phyloP scores from a whole-genome alignment of 2,113 vertebrate species.

The Tachysurus fulvidraco region DNA sequence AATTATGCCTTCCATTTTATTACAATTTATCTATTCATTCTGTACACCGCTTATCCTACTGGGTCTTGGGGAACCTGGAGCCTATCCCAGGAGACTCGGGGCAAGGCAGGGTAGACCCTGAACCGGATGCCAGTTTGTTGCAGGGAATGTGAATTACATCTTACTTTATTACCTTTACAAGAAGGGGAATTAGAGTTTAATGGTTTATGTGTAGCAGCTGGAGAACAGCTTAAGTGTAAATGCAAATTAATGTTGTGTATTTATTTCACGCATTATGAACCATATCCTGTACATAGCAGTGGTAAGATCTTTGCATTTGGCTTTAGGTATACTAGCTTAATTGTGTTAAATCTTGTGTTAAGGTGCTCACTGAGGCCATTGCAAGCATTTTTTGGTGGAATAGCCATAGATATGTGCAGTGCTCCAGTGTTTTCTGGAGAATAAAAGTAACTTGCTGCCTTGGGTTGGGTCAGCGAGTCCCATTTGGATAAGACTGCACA shows the following conservation, averaged over 20 bases:
- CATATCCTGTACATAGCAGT: not conserved
- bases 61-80: too few relatives aligned
- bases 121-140: too few relatives aligned
- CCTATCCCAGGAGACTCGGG: too few relatives aligned
- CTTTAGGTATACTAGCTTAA: not conserved
- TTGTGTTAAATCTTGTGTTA: not conserved
- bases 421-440: constrained; percentile 28
- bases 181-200: not conserved
- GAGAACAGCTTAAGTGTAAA: not conserved
- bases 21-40: not conserved
- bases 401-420: not conserved
- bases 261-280: not conserved
- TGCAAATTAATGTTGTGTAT: not conserved
- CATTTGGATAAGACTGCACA: constrained; percentile 71
- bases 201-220: not conserved
- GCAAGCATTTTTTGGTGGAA: not conserved
- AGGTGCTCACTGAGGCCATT: not conserved
- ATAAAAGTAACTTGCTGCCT: constrained; percentile 50
- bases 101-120: too few relatives aligned
- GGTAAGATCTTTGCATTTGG: not conserved
- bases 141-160: not conserved
- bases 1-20: not conserved
- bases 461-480: constrained; percentile 63
- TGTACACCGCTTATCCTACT: too few relatives aligned
- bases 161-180: not conserved